Evolutionary conservation across 2,113 vertebrate genomes (phyloP).

Genomic region (Zingel zingel): DNA sequence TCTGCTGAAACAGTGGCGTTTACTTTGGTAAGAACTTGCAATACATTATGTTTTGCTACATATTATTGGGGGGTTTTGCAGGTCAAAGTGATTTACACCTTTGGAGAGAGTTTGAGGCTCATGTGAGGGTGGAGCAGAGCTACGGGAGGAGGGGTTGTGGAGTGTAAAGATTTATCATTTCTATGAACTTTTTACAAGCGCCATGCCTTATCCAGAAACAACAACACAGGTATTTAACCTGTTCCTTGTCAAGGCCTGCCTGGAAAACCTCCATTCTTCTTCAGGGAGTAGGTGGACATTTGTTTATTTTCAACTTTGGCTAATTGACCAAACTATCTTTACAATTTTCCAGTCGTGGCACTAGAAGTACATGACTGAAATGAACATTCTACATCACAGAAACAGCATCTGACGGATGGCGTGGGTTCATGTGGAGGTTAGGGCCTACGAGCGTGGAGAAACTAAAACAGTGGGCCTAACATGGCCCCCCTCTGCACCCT

Average conservation of each 20-base stretch:
- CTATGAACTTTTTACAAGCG: conserved; percentile 83
- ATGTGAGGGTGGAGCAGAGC: conserved; percentile 57
- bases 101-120: conserved; percentile 67
- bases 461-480: conserved; percentile 67
- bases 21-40: conserved; percentile 68
- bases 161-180: conserved; percentile 83
- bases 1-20: conserved; percentile 72
- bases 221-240: conserved; percentile 88
- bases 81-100: conserved; percentile 82
- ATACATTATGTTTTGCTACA: conserved; percentile 74
- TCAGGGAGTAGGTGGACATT: conserved; percentile 78
- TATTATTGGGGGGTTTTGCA: conserved; percentile 67
- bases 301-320: conserved; percentile 85
- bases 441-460: conserved; percentile 69
- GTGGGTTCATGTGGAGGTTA: conserved; percentile 84
- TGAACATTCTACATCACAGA: conserved; percentile 51
- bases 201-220: conserved; percentile 84
- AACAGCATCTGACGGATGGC: conserved; percentile 76
- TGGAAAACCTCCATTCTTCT: conserved; percentile 82
- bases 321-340: conserved; percentile 84
- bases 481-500: conserved; percentile 45
- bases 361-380: conserved; percentile 45
- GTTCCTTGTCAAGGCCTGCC: conserved; percentile 80
- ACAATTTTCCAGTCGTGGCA: conserved; percentile 71
- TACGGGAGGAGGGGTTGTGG: conserved; percentile 43